These are phyloP conservation scores for Microctenopoma stevenorrisi DNA, from an alignment of 2,797 vertebrate species.

Conservation along the genomic window DNA sequence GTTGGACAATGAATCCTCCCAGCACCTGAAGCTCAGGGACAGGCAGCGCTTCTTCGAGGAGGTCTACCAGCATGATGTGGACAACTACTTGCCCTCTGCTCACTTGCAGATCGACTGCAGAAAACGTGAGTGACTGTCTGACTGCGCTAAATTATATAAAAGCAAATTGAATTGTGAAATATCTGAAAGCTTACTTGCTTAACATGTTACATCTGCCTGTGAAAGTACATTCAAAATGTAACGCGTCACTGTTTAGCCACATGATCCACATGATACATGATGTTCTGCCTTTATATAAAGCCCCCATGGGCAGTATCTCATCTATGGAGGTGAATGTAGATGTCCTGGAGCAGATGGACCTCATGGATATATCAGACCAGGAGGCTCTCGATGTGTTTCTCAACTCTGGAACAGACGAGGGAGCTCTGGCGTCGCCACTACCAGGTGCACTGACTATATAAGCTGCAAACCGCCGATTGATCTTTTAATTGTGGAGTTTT, in stretches of 20 bases:
- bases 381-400: constrained; percentile 92
- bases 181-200: background rate
- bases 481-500: background rate
- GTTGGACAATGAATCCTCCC: constrained; percentile 80
- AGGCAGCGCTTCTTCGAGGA: constrained; percentile 93
- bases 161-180: background rate
- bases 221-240: background rate
- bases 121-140: constrained; percentile 84
- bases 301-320: constrained; percentile 93
- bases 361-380: constrained; percentile 92
- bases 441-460: constrained; percentile 75
- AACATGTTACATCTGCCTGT: too few relatives aligned
- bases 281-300: constrained; percentile 65
- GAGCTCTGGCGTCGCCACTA: constrained; percentile 68
- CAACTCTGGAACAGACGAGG: constrained; percentile 84
- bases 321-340: constrained; percentile 97
- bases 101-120: constrained; percentile 90
- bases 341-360: constrained; percentile 91
- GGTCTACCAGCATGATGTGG: constrained; percentile 91
- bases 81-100: constrained; percentile 89
- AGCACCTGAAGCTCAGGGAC: constrained; percentile 88
- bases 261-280: background rate
- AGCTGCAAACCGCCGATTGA: background rate
- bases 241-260: background rate
- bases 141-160: too few relatives aligned